Percentiles rank a stretch among this genome's conserved stretches.
Conservation (phyloP, 2,797 vertebrate genomes). For the Sus cebifrons region DNA sequence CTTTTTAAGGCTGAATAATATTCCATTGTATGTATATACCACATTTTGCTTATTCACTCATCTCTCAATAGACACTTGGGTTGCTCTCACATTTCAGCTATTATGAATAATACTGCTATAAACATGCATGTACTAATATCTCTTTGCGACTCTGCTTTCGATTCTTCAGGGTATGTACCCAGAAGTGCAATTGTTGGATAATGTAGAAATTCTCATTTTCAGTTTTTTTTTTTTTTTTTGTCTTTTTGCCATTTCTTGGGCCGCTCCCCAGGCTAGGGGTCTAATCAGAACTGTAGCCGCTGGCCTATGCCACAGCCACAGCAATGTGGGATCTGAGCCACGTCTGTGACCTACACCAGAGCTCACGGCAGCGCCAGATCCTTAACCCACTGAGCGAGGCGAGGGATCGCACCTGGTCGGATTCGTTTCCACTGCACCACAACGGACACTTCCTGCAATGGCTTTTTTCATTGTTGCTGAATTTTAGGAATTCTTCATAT, state of each 20-base stretch:
- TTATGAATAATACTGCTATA: not conserved
- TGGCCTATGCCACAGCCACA: no score
- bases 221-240: conserved; percentile 7
- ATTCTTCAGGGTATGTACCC: not conserved
- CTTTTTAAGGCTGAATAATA: conserved; percentile 17
- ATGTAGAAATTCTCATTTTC: not conserved
- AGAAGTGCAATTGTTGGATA: not conserved
- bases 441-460: not conserved
- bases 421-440: no score
- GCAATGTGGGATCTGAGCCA: no score
- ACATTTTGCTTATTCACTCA: conserved; percentile 23
- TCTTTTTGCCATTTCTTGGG: no score
- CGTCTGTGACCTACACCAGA: no score
- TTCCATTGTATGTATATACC: not conserved
- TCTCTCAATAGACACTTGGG: not conserved
- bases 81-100: not conserved
- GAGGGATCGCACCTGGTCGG: no score
- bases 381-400: no score
- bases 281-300: no score
- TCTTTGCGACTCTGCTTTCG: not conserved
- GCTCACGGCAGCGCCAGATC: no score
- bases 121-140: not conserved
- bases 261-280: no score
- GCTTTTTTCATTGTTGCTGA: not conserved
- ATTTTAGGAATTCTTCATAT: conserved; percentile 6